Evolutionary conservation across 2,888 invertebrate species (phyloP), one percentile per base, ranked within the genome.

Genomic region (Thymelicus lineola): DNA sequence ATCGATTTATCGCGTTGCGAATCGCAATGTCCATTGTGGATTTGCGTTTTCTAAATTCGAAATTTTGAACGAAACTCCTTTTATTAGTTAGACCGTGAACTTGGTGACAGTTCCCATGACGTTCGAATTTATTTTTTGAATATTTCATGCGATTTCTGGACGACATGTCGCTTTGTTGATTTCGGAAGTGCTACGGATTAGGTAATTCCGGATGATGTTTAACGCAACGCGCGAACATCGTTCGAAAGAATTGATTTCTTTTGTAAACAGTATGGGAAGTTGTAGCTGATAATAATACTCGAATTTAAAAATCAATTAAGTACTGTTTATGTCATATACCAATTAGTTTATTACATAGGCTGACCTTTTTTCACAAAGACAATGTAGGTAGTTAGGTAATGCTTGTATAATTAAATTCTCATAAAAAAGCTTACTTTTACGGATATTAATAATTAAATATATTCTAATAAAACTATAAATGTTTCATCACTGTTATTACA

Each of bases 81-180:
- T 90, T 89, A 90, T 91, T 91, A 91, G 87, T 80, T 82, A 82
- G 76, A 85, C 86, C 89, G 88, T 88, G 87, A 89, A 89, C 80
- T 81, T 78, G 89, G 74, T 77, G 89, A 90, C 89, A 79, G 87
- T 91, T 93, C 93, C 93, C 93, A 93, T 93, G 93, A 93, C 93
- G 91, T 75, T 80, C 83, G 84, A 88, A 90, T 91, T 90, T 81
- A 76, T 71, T 73, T 72, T 76, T 75, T 66, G 82, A 84, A 84
- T 85, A 82, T 85, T 84, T 86, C 86, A 83, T 85, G 84, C 82
- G 81, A 87, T 87, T 84, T 83, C 82, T 81, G 83, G 85, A 87
- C 81, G 83, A 86, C 84, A 83, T 82, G 77, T 78, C 53, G 38
- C 76, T 85, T 87, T 90, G 88, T 89, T 77, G 80, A 80, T 82